Percentiles rank a stretch among this genome's conserved stretches.
Conservation (phyloP, 1,140 invertebrate species). For the Hyles vespertilio region DNA sequence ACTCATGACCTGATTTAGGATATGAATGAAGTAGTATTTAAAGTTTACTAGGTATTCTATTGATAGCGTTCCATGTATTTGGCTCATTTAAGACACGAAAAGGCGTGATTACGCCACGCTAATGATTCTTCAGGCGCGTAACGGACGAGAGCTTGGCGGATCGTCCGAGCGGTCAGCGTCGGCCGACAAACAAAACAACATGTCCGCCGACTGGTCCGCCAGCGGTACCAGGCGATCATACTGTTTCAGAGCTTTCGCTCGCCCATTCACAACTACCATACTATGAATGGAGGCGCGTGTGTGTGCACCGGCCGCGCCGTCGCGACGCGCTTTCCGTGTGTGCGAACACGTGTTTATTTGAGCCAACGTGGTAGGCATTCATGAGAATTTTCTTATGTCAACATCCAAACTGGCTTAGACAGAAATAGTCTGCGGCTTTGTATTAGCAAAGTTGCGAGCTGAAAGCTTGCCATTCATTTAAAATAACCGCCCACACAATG, state of each 20-base stretch:
- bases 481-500: constrained; percentile 4
- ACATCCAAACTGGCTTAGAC: constrained; percentile 59
- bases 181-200: constrained; percentile 55
- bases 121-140: background rate
- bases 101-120: background rate
- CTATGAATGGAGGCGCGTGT: constrained; percentile 53
- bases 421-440: constrained; percentile 65
- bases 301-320: constrained; percentile 39
- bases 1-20: no score
- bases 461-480: constrained; percentile 9
- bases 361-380: constrained; percentile 62
- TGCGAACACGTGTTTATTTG: constrained; percentile 59
- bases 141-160: constrained; percentile 7
- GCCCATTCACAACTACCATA: constrained; percentile 43
- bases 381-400: constrained; percentile 71
- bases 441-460: constrained; percentile 49
- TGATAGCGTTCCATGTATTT: no score
- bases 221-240: constrained; percentile 60
- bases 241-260: constrained; percentile 48
- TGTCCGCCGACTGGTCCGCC: constrained; percentile 59
- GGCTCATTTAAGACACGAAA: no score
- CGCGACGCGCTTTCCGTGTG: constrained; percentile 24
- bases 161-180: constrained; percentile 18
- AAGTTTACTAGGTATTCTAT: no score
- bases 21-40: no score